phyloP scores from a whole-genome alignment of 2,113 vertebrate species.

The Zootoca vivipara region DNA sequence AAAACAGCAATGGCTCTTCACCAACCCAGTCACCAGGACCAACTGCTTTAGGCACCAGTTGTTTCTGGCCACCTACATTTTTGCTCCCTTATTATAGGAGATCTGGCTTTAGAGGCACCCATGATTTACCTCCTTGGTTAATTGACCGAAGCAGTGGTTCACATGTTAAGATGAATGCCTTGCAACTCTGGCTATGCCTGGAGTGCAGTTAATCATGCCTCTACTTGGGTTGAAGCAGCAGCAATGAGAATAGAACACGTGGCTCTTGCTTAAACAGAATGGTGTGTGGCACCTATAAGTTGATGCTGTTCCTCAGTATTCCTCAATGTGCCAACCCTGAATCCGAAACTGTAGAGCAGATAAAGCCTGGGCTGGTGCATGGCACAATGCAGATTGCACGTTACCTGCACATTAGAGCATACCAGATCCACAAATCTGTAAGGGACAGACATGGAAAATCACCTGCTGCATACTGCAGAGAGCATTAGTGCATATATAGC shows the following conservation, averaged over 20 bases:
- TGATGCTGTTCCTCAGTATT: not conserved
- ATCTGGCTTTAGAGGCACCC: not conserved
- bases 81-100: not conserved
- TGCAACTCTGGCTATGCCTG: not conserved
- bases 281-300: not conserved
- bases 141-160: not conserved
- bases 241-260: not conserved
- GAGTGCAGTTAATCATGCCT: not conserved
- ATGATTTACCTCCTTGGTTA: not conserved
- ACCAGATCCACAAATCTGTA: not conserved
- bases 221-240: constrained; percentile 6
- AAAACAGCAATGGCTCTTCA: not conserved
- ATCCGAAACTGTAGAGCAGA: not conserved
- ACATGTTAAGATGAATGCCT: not conserved
- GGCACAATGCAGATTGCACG: not conserved
- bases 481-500: not conserved
- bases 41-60: not conserved
- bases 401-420: not conserved
- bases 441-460: not conserved
- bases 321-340: not conserved
- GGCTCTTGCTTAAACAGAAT: not conserved
- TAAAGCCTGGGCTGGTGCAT: not conserved
- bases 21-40: not conserved
- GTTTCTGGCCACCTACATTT: not conserved
- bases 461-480: not conserved